Conservation (phyloP, 2,113 vertebrate genomes). For the Camelus bactrianus region DNA sequence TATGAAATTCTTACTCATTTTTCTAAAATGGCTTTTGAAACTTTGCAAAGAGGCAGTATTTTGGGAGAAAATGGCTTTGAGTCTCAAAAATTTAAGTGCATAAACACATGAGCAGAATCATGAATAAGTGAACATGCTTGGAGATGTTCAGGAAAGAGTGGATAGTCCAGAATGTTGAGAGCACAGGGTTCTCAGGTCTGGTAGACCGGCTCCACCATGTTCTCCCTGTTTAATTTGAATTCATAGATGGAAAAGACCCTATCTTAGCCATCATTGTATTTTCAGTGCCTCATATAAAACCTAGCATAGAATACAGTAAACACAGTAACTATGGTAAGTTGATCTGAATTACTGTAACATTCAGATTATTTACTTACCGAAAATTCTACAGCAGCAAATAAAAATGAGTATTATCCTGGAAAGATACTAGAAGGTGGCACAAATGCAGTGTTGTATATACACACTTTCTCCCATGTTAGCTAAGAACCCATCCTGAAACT, state of each 20-base stretch:
- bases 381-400: not conserved
- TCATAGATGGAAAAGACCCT: not conserved
- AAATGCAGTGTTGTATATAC: too few species aligned
- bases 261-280: not conserved
- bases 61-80: not conserved
- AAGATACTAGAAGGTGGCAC: not conserved
- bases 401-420: not conserved
- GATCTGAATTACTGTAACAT: not conserved
- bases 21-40: conserved; percentile 40
- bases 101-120: conserved; percentile 23
- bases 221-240: not conserved
- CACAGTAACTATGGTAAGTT: not conserved
- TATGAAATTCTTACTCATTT: not conserved
- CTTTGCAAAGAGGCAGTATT: not conserved
- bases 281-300: not conserved
- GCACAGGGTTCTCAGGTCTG: not conserved
- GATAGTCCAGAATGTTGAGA: not conserved
- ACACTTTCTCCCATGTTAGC: not conserved
- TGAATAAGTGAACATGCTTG: not conserved
- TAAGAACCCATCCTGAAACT: not conserved
- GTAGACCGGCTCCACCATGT: not conserved
- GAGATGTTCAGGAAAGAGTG: not conserved
- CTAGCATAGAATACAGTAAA: not conserved
- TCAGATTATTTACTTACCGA: not conserved
- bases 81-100: not conserved